These are phyloP conservation scores for Papilio machaon DNA, from an alignment of 1,140 invertebrate genomes.

Conservation along the genomic window DNA sequence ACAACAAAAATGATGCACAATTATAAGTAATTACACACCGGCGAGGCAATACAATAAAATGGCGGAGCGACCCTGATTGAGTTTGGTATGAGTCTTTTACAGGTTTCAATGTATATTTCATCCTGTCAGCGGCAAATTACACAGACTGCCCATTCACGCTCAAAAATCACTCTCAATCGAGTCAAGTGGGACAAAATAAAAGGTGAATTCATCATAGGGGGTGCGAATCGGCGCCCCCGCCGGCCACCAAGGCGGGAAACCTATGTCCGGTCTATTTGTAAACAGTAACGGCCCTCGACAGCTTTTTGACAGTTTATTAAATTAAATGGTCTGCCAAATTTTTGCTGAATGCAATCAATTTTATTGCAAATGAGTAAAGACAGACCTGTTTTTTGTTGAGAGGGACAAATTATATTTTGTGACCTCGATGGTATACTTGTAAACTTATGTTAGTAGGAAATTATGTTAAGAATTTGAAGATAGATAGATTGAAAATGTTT, in stretches of 20 bases:
- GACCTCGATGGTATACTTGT: background rate
- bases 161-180: slow-evolving; percentile 80
- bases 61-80: slow-evolving; percentile 62
- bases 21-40: slow-evolving; percentile 39
- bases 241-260: slow-evolving; percentile 74
- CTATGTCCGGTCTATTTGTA: slow-evolving; percentile 79
- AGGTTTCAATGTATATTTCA: slow-evolving; percentile 77
- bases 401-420: slow-evolving; percentile 1
- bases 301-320: slow-evolving; percentile 73
- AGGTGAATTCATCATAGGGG: slow-evolving; percentile 78
- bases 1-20: slow-evolving; percentile 31
- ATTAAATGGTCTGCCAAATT: slow-evolving; percentile 68
- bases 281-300: slow-evolving; percentile 75
- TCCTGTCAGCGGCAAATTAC: slow-evolving; percentile 78
- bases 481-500: too few relatives aligned
- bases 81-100: slow-evolving; percentile 70
- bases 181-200: slow-evolving; percentile 80
- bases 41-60: slow-evolving; percentile 60
- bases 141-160: slow-evolving; percentile 77
- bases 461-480: too few relatives aligned
- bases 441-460: background rate
- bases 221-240: slow-evolving; percentile 69
- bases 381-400: slow-evolving; percentile 19
- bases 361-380: slow-evolving; percentile 36
- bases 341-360: slow-evolving; percentile 45